A percentile compares a stretch with the other conserved stretches of the same genome.
These are phyloP conservation scores for Notarius lentiginosus DNA, from an alignment of 2,113 vertebrate genomes.

Conservation along the genomic window DNA sequence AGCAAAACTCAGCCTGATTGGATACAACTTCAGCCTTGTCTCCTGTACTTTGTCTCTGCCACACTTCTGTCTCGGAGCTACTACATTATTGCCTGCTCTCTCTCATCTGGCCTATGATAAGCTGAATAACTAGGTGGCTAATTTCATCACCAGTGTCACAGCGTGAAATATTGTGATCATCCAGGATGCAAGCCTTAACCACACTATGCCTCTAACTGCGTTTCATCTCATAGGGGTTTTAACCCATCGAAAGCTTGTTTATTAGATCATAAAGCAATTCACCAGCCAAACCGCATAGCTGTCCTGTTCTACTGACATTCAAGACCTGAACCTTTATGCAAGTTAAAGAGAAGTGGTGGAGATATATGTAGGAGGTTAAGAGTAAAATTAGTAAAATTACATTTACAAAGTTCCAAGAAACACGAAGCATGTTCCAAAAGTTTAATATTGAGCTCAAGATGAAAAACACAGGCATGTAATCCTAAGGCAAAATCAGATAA, in stretches of 20 bases:
- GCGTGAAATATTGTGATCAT: background rate
- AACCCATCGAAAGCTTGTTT: background rate
- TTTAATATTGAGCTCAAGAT: background rate
- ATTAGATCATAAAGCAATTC: background rate
- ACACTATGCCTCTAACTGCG: background rate
- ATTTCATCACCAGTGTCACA: background rate
- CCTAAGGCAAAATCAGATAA: slow-evolving; percentile 13
- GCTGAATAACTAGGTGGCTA: background rate
- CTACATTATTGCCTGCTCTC: background rate
- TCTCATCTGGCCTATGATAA: background rate
- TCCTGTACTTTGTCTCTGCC: slow-evolving; percentile 3
- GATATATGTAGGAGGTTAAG: background rate
- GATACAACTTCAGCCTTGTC: slow-evolving; percentile 8
- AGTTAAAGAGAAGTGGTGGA: background rate
- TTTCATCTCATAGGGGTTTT: background rate
- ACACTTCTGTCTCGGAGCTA: background rate
- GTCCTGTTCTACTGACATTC: slow-evolving; percentile 40
- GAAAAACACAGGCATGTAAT: background rate
- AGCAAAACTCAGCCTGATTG: slow-evolving; percentile 33
- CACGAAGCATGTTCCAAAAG: background rate
- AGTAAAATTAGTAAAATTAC: background rate
- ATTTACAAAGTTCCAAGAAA: background rate
- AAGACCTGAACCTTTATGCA: slow-evolving; percentile 46
- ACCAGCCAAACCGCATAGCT: background rate
- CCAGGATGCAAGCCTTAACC: background rate